These are phyloP conservation scores for Odontesthes bonariensis DNA, from an alignment of 2,113 vertebrate genomes.

Conservation along the genomic window DNA sequence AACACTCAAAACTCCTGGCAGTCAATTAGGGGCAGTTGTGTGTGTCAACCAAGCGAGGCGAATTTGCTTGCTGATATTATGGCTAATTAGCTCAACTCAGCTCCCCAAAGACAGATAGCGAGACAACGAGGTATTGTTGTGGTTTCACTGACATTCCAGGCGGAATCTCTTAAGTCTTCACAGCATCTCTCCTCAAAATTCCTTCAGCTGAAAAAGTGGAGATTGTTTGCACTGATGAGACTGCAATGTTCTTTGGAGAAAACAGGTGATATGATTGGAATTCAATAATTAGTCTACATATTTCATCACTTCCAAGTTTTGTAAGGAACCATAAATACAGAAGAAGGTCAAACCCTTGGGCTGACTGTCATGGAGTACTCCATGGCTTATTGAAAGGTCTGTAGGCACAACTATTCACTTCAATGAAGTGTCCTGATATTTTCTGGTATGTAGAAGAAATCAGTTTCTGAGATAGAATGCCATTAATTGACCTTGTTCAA, in stretches of 20 bases:
- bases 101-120: conserved; percentile 73
- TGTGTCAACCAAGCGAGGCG: conserved; percentile 74
- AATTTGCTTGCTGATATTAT: conserved; percentile 82
- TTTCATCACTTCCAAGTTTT: conserved; percentile 39
- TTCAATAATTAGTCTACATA: conserved; percentile 23
- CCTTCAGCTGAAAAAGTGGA: conserved; percentile 44
- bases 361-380: conserved; percentile 21
- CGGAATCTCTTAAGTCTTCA: conserved; percentile 60
- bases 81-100: conserved; percentile 79
- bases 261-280: conserved; percentile 44
- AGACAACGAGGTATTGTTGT: conserved; percentile 75
- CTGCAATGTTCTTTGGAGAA: conserved; percentile 35
- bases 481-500: background rate
- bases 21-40: conserved; percentile 77
- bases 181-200: conserved; percentile 52
- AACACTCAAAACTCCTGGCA: conserved; percentile 77
- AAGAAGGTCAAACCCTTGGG: conserved; percentile 19
- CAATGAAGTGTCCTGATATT: background rate
- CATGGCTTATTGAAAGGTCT: conserved; percentile 34
- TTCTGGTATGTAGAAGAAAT: conserved; percentile 9
- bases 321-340: conserved; percentile 23
- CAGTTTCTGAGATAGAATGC: background rate
- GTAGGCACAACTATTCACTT: background rate
- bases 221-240: conserved; percentile 49
- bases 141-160: conserved; percentile 64